Evolutionary conservation across 2,113 vertebrate genomes (phyloP).

Genomic region (Oreotrochilus melanogaster): DNA sequence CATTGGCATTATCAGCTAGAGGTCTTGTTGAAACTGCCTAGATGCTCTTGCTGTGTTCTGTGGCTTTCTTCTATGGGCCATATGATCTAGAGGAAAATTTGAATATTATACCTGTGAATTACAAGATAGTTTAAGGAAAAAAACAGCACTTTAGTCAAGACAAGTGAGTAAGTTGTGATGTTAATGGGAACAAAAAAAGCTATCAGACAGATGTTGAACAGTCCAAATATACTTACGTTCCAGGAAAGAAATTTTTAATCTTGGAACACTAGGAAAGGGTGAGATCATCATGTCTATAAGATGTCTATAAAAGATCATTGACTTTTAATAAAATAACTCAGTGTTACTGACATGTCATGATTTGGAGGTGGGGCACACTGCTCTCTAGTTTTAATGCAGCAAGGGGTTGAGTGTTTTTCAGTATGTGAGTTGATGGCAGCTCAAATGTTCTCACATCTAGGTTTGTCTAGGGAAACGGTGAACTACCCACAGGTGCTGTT

Average conservation of each 20-base stretch:
- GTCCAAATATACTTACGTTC: background rate
- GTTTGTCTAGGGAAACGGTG: background rate
- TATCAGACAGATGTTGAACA: background rate
- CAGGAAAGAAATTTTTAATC: constrained; percentile 41
- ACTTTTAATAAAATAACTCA: background rate
- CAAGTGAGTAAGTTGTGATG: background rate
- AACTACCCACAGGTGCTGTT: background rate
- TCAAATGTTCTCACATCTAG: background rate
- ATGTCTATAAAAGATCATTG: background rate
- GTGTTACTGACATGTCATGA: background rate
- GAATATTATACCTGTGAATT: background rate
- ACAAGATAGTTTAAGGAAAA: background rate
- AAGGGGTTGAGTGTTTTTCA: background rate
- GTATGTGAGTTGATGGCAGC: background rate
- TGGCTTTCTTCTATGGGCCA: background rate
- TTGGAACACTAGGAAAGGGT: background rate
- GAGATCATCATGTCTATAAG: background rate
- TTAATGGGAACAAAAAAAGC: background rate
- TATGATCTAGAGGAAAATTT: background rate
- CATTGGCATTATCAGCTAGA: background rate
- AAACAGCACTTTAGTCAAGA: background rate
- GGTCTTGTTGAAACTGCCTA: background rate
- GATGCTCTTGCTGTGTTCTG: rapidly evolving
- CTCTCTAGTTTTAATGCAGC: background rate
- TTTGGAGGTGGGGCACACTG: background rate